A percentile compares a stretch with the other conserved stretches of the same genome.
Conservation (phyloP, 2,113 vertebrate genomes). For the Myrmecophaga tridactyla region DNA sequence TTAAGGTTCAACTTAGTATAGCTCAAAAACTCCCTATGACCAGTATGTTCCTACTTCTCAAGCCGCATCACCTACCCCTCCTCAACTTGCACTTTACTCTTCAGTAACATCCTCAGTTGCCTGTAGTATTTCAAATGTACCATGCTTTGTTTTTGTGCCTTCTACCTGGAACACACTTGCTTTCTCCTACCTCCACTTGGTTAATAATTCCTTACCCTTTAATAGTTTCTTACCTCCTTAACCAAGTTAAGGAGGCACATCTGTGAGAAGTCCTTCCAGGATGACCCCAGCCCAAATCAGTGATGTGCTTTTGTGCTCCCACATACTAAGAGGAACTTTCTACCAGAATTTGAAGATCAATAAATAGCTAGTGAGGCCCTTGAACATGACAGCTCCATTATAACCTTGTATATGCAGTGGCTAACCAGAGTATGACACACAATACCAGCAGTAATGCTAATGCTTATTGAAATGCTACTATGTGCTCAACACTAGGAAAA, state of each 20-base stretch:
- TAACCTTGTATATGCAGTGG: neutral
- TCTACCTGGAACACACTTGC: neutral
- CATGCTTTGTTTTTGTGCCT: neutral
- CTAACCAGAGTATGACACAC: accelerated
- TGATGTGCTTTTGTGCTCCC: neutral
- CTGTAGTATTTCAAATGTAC: too few relatives aligned
- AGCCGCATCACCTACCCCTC: too few relatives aligned
- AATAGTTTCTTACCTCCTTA: neutral
- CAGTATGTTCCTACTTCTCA: neutral
- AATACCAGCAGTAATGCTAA: neutral
- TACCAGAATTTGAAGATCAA: neutral
- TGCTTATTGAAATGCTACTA: neutral
- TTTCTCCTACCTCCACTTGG: neutral
- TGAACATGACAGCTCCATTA: neutral
- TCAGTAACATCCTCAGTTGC: too few relatives aligned
- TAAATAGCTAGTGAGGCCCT: neutral
- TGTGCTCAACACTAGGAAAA: neutral
- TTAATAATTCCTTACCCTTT: neutral
- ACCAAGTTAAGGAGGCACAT: neutral
- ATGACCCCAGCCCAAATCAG: neutral
- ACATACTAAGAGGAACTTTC: neutral
- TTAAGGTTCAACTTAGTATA: neutral
- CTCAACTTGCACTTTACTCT: neutral
- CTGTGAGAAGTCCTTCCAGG: neutral
- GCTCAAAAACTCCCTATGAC: neutral